A percentile compares a stretch with the other conserved stretches of the same genome.
phyloP scores from a whole-genome alignment of 2,888 invertebrate species.

The Lithophane leautieri region DNA sequence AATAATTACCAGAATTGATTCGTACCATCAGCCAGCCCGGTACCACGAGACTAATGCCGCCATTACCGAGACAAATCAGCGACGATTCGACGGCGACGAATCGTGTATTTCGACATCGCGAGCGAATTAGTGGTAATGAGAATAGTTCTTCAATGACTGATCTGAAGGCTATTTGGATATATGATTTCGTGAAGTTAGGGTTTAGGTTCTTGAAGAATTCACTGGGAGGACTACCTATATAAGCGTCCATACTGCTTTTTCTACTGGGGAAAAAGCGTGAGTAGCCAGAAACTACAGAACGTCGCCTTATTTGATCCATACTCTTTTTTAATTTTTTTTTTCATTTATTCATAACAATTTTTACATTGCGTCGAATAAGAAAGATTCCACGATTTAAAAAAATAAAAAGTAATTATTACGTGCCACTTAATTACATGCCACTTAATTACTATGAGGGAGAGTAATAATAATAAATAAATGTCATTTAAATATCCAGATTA shows the following conservation, averaged over 20 bases:
- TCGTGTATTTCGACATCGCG: slow-evolving; percentile 68
- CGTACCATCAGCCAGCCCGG: slow-evolving; percentile 58
- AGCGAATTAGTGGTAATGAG: slow-evolving; percentile 68
- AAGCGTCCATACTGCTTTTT: not conserved
- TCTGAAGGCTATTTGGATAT: slow-evolving; percentile 19
- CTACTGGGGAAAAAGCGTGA: no score
- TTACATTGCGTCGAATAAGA: no score
- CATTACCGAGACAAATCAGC: slow-evolving; percentile 74
- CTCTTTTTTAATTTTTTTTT: no score
- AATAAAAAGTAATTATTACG: no score
- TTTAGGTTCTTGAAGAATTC: not conserved
- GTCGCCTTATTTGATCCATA: not conserved
- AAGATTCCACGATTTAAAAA: no score
- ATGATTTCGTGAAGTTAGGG: not conserved
- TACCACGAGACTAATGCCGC: slow-evolving; percentile 68
- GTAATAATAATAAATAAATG: no score
- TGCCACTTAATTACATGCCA: no score
- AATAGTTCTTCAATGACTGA: slow-evolving; percentile 55
- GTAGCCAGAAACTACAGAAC: not conserved
- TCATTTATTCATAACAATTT: no score
- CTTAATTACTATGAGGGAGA: no score
- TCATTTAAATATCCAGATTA: no score
- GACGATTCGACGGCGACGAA: slow-evolving; percentile 63
- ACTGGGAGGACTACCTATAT: no score
- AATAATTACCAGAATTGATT: slow-evolving; percentile 69